Conservation (phyloP, 2,113 vertebrate species). For the Xenopus borealis region DNA sequence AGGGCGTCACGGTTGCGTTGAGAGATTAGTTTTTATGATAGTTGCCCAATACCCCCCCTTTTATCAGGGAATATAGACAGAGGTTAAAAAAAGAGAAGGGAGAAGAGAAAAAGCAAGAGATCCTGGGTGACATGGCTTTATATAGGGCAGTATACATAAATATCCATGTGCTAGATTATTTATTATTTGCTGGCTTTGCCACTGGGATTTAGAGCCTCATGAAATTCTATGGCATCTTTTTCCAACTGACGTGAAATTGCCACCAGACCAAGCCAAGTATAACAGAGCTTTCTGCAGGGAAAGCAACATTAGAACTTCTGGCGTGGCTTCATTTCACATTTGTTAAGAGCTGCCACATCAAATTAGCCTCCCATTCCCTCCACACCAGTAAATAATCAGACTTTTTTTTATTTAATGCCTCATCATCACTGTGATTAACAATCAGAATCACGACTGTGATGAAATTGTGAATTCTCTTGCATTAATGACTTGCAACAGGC, state of each 20-base stretch:
- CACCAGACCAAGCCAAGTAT: conserved; percentile 28
- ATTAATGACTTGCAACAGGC: conserved; percentile 15
- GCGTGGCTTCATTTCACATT: conserved; percentile 37
- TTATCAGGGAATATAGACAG: too few species aligned
- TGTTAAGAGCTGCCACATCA: conserved; percentile 36
- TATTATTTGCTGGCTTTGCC: not conserved
- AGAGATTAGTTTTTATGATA: too few species aligned
- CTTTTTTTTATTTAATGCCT: conserved; percentile 20
- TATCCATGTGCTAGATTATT: too few species aligned
- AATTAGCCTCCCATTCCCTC: conserved; percentile 40
- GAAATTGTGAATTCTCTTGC: not conserved
- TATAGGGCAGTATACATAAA: too few species aligned
- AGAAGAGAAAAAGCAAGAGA: too few species aligned
- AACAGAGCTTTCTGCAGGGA: conserved; percentile 30
- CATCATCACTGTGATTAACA: conserved; percentile 31
- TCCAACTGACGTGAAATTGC: conserved; percentile 34
- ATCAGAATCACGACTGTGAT: conserved; percentile 26
- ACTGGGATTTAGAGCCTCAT: conserved; percentile 18
- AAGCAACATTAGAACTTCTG: conserved; percentile 33
- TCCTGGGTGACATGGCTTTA: too few species aligned
- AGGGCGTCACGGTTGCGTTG: too few species aligned
- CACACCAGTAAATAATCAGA: conserved; percentile 38
- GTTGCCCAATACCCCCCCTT: too few species aligned
- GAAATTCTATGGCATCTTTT: conserved; percentile 22
- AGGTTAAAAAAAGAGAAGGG: too few species aligned